phyloP scores from a whole-genome alignment of 1,140 invertebrate genomes.

The Psilanteris sp. region DNA sequence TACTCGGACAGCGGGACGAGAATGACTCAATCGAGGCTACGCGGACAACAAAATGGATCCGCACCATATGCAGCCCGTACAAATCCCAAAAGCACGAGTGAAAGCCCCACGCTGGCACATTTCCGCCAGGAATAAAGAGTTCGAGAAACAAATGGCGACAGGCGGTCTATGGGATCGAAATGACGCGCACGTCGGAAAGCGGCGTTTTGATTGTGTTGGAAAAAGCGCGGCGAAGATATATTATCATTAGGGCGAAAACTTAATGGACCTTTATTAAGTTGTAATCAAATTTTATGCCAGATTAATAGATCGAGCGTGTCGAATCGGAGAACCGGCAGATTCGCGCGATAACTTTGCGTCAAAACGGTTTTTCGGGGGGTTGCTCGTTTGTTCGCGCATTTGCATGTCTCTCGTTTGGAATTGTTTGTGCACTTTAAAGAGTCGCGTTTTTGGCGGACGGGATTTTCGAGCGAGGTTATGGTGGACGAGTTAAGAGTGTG shows the following conservation, averaged over 20 bases:
- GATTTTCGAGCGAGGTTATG: no score
- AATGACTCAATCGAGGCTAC: slow-evolving; percentile 56
- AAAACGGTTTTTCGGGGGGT: no score
- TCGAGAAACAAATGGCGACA: slow-evolving; percentile 54
- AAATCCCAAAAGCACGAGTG: slow-evolving; percentile 49
- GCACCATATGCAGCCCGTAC: slow-evolving; percentile 42
- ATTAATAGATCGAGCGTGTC: slow-evolving; percentile 30
- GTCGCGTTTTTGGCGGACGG: no score
- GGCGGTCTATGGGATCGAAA: slow-evolving; percentile 15
- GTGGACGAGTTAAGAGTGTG: no score
- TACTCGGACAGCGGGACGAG: slow-evolving; percentile 32
- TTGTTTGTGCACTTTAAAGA: no score
- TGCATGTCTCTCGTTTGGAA: no score
- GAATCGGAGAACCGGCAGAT: slow-evolving; percentile 21
- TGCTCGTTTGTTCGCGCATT: no score
- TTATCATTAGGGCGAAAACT: background rate
- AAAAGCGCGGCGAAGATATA: slow-evolving; percentile 29
- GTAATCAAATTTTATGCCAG: slow-evolving; percentile 47
- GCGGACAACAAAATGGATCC: slow-evolving; percentile 26
- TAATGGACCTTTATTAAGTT: slow-evolving; percentile 47
- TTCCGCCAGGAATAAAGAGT: slow-evolving; percentile 55
- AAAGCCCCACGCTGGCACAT: slow-evolving; percentile 50
- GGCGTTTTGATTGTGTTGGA: no score
- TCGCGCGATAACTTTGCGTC: slow-evolving; percentile 13
- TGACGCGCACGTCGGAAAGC: no score